phyloP scores from a whole-genome alignment of 2,888 invertebrate species.

The Pandemis corylana region DNA sequence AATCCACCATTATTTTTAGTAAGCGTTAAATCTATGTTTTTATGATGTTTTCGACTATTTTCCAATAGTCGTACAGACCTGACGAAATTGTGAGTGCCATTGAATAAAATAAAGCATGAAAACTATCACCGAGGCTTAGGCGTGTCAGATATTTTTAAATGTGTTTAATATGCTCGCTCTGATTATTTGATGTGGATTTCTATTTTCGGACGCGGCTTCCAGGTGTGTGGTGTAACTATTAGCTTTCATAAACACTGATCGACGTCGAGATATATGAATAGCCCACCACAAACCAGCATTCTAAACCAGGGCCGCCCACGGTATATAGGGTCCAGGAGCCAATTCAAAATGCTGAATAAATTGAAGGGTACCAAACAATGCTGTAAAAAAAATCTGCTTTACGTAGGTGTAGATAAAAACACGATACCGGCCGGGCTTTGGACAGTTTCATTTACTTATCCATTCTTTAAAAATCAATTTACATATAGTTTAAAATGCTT shows the following conservation, averaged over 20 bases:
- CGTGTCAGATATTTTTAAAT: not conserved
- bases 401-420: no score
- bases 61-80: not conserved
- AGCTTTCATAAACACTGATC: constrained; percentile 3
- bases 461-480: not conserved
- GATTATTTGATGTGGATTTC: constrained; percentile 4
- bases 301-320: not conserved
- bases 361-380: no score
- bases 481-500: not conserved
- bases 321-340: no score
- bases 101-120: no score
- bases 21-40: no score
- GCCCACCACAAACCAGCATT: not conserved
- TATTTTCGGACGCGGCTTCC: not conserved
- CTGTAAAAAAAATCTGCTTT: no score
- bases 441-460: no score
- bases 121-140: not conserved
- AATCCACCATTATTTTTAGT: no score
- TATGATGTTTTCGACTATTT: no score
- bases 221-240: constrained; percentile 5
- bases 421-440: no score
- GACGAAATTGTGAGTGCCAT: not conserved
- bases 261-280: not conserved
- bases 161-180: not conserved
- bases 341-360: no score